Base-by-base conservation (phyloP, 2,113 vertebrate genomes). In the Sylvietta virens region DNA sequence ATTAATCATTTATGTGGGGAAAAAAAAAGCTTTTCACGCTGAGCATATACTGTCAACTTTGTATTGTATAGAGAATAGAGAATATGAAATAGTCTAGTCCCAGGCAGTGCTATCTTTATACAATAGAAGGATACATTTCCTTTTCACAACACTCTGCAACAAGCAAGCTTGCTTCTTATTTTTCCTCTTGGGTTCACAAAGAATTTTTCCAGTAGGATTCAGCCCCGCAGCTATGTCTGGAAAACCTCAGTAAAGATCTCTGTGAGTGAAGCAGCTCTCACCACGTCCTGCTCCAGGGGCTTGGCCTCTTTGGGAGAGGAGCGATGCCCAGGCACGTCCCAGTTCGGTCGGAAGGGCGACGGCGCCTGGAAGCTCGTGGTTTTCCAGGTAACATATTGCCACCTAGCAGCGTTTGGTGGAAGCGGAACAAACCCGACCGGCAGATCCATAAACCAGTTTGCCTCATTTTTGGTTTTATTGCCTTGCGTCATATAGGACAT, bases 301-400 rank as follows among this genome's bases (percentile, higher is more conserved):
- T n/a, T 21, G 23, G 56, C 33, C 19, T 4, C 5, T 31, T 47
- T 27, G 2, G 27, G n/a, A 44, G 57, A 1, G 0, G 8, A 60
- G 48, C 39, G 7, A 26, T 54, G 54, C 50, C 47, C 42, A 20
- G n/a, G 10, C 53, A 31, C 4, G 2, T 70, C 35, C 20, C 40
- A 21, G 45, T 47, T 28, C 19, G 1, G 3, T 14, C 5, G 0
- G 10, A 26, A 67, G 11, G 19, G 28, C 0, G 28, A 9, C 27
- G 48, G 27, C 24, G 33, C 10, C 45, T 47, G 67, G 51, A 50
- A 90, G 51, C 64, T 61, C 3, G 3, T 72, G 56, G 10, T 76
- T 96, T 94, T 89, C 58, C 54, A 86, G 90, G 95, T 86, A 44
- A 69, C 37, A 93, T n/a, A 93, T 94, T 94, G 97, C 96, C 96